Conservation (phyloP, 2,113 vertebrate species). For the Thunnus thynnus region DNA sequence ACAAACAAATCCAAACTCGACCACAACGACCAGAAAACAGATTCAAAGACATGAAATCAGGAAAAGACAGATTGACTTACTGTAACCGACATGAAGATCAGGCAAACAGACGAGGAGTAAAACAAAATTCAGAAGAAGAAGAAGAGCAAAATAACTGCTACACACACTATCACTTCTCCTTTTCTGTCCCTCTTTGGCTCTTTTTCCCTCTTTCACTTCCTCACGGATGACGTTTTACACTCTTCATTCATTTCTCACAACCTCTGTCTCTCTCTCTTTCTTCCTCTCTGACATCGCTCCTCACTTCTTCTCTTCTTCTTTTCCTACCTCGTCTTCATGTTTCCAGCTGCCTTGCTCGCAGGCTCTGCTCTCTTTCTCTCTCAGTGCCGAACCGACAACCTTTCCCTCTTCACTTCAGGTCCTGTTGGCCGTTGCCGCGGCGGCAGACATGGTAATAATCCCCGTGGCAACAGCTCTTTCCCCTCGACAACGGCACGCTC, state of each 20-base stretch:
- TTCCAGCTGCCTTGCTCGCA: slow-evolving; percentile 52
- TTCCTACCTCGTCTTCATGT: slow-evolving; percentile 29
- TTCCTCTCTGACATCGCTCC: background rate
- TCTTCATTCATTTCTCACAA: background rate
- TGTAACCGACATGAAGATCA: background rate
- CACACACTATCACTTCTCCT: background rate
- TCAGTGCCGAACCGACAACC: slow-evolving; percentile 13
- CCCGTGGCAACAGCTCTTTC: slow-evolving; percentile 58
- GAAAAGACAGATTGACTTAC: slow-evolving; percentile 21
- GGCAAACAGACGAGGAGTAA: background rate
- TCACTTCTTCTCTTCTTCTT: background rate
- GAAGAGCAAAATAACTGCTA: background rate
- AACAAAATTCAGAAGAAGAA: background rate
- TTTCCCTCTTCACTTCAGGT: slow-evolving; percentile 34
- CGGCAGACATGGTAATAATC: slow-evolving; percentile 61
- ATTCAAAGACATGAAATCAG: background rate
- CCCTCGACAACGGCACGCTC: slow-evolving; percentile 33
- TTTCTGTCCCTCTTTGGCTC: slow-evolving; percentile 16
- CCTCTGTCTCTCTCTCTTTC: background rate
- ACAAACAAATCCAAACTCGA: too few relatives aligned
- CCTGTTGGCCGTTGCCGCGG: slow-evolving; percentile 37
- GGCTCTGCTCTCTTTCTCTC: background rate
- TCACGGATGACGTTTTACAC: background rate
- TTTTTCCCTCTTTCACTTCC: slow-evolving; percentile 31
- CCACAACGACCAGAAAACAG: rapidly evolving